Conservation (phyloP, 1,140 invertebrate genomes). For the Eciton burchellii region DNA sequence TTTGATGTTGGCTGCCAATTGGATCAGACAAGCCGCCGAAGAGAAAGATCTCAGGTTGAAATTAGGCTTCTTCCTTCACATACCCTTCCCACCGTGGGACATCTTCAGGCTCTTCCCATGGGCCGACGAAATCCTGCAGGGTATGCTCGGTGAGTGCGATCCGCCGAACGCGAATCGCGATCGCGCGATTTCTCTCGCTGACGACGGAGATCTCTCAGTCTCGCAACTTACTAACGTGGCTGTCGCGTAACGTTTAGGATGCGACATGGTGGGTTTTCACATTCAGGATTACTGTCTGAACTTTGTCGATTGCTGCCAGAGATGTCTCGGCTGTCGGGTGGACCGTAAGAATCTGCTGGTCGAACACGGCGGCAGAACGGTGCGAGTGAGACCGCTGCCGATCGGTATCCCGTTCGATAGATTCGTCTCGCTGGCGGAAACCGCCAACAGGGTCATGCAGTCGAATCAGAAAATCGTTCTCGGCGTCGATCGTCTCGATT, state of each 20-base stretch:
- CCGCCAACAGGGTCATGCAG: constrained; percentile 89
- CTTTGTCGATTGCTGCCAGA: constrained; percentile 96
- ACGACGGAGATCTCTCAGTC: too few species aligned
- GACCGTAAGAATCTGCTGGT: constrained; percentile 94
- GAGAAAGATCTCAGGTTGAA: constrained; percentile 92
- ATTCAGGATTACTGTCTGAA: constrained; percentile 96
- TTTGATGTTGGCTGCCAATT: constrained; percentile 95
- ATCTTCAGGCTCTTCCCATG: constrained; percentile 95
- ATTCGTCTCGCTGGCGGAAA: constrained; percentile 93
- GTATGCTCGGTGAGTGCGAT: constrained; percentile 90
- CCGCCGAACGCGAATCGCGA: not conserved
- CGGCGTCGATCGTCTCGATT: constrained; percentile 95
- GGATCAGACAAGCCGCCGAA: constrained; percentile 93
- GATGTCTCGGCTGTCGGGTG: constrained; percentile 94
- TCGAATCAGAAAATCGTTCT: constrained; percentile 93
- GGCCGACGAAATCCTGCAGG: constrained; percentile 96
- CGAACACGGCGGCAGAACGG: constrained; percentile 94
- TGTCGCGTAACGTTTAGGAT: constrained; percentile 86
- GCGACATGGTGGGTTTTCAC: constrained; percentile 96
- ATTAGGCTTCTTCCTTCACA: constrained; percentile 96
- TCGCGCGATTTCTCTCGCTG: not conserved
- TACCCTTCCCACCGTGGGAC: constrained; percentile 97
- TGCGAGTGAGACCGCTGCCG: constrained; percentile 92
- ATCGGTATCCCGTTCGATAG: constrained; percentile 95
- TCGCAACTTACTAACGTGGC: not conserved